A percentile compares a stretch with the other conserved stretches of the same genome.
phyloP scores from a whole-genome alignment of 2,888 invertebrate genomes.

The Harpagoxenus sublaevis region DNA sequence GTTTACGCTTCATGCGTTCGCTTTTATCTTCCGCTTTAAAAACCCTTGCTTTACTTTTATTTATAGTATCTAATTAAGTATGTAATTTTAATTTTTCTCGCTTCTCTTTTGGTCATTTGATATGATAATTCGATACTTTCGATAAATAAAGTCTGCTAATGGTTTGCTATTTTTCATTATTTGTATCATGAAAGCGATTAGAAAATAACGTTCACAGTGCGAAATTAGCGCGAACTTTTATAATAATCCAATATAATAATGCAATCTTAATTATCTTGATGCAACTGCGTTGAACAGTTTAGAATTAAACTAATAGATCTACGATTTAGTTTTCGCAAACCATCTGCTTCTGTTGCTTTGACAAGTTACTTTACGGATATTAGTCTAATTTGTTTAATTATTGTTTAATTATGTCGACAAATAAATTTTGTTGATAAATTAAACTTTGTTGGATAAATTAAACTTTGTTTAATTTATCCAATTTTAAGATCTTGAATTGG shows the following conservation, averaged over 20 bases:
- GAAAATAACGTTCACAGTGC: neutral
- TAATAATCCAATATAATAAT: conserved; percentile 5
- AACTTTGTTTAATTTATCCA: neutral
- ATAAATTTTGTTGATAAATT: neutral
- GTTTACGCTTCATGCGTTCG: neutral
- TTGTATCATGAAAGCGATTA: neutral
- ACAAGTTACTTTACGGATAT: neutral
- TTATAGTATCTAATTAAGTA: neutral
- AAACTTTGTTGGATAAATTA: neutral
- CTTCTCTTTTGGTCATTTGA: neutral
- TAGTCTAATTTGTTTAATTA: neutral
- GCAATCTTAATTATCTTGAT: neutral
- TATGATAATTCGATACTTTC: neutral
- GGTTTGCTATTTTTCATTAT: neutral
- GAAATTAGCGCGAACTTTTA: neutral
- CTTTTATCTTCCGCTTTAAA: neutral
- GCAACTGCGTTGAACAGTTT: neutral
- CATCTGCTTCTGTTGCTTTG: neutral
- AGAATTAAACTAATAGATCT: neutral
- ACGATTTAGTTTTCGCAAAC: neutral
- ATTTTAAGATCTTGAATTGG: neutral
- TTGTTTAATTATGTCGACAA: neutral
- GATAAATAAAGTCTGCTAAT: neutral
- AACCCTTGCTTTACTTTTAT: neutral
- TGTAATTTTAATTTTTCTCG: neutral